These are phyloP conservation scores for Platysteira castanea DNA, from an alignment of 2,113 vertebrate genomes.

Conservation along the genomic window DNA sequence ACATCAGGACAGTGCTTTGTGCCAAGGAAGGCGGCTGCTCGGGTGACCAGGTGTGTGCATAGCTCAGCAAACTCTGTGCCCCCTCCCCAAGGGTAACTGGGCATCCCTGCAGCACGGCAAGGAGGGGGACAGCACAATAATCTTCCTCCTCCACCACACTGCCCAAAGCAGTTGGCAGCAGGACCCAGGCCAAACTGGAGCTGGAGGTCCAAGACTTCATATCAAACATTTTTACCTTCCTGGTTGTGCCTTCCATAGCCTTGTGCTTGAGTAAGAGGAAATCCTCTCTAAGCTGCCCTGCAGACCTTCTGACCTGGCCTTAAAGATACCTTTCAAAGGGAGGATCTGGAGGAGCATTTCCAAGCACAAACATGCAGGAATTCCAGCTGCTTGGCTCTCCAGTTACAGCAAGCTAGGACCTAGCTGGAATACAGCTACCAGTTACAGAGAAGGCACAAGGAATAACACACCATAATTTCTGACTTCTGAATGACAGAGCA, in stretches of 20 bases:
- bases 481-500: background rate
- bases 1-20: background rate
- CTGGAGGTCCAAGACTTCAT: background rate
- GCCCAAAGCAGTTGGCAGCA: background rate
- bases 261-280: background rate
- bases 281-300: background rate
- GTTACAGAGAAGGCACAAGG: background rate
- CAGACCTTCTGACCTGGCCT: background rate
- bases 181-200: background rate
- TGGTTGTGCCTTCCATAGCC: background rate
- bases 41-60: rapidly evolving
- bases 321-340: background rate
- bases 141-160: background rate
- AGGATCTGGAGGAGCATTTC: background rate
- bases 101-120: background rate
- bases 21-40: background rate
- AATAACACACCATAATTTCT: background rate
- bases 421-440: background rate
- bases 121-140: background rate
- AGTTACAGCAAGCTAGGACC: background rate
- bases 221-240: background rate
- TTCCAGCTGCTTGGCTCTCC: background rate
- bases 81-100: background rate
- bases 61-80: background rate
- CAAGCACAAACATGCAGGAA: background rate